Evolutionary conservation across 2,797 vertebrate genomes (phyloP), one percentile per base, ranked within the genome.

Genomic region (Fistularia commersonii): DNA sequence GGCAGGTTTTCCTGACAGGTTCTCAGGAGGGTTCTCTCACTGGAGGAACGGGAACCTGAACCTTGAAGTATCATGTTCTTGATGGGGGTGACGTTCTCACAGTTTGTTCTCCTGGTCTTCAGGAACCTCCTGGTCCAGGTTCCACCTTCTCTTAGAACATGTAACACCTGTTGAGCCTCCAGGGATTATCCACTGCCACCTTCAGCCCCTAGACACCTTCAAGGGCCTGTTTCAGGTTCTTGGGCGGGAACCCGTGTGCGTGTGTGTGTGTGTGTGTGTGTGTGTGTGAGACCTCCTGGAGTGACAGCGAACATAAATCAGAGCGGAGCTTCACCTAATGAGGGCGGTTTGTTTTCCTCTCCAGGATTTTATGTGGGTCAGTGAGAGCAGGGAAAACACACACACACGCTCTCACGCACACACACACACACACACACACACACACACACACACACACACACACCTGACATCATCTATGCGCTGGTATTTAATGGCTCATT

Each of bases 401-500:
- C 11, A 23, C 42, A 1, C 42, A 4, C 41, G 1, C 41, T 3
- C 8, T 10, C 51, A 41, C 36, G 45, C 42, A 34, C 41, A 55
- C 54, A 51, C 41, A 34, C 45, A 13, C 13, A 43, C 42, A 31
- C 41, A 48, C 39, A 52, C 34, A 45, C 15, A 37, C 40, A 54
- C 39, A 54, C 36, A 56, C 13, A 41, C 52, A 37, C 53, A 39
- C 48, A 56, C 9, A 45, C 8, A 15, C 8, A 1, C 6, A 23
- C 12, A 47, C 44, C 9, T 39, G 34, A 14, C 37, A 42, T 32
- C 41, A 43, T 41, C 33, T 38, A 6, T 46, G 49, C 66, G 59
- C 53, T 72, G 63, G 56, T 69, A 62, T 72, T n/a, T n/a, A n/a
- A n/a, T 51, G 57, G 52, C 52, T 66, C 12, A n/a, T 40, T 40